Conservation (phyloP, 2,113 vertebrate species). For the Psilopogon haemacephalus region DNA sequence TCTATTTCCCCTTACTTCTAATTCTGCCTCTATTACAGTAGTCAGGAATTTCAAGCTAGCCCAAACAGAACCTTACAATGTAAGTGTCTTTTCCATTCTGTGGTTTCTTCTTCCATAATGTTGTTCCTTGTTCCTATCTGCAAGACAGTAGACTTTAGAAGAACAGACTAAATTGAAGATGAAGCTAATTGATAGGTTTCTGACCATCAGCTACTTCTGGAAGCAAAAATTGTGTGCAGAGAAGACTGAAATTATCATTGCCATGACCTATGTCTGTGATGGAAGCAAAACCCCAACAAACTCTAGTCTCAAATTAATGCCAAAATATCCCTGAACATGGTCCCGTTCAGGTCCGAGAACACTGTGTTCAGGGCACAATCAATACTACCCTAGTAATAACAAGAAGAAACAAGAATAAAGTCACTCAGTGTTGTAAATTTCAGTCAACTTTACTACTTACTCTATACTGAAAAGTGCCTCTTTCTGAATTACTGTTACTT, state of each 20-base stretch:
- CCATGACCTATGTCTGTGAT: not conserved
- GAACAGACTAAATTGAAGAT: not conserved
- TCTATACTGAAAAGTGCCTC: not conserved
- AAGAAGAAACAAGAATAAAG: slow-evolving; percentile 45
- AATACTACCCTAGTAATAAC: slow-evolving; percentile 66
- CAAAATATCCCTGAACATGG: slow-evolving; percentile 78
- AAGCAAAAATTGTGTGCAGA: not conserved
- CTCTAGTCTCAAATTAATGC: slow-evolving; percentile 72
- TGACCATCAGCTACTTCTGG: not conserved
- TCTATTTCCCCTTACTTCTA: not conserved
- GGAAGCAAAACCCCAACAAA: slow-evolving; percentile 66
- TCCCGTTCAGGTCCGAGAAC: slow-evolving; percentile 55
- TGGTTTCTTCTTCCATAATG: not conserved
- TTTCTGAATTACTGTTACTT: not conserved
- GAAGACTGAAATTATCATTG: slow-evolving; percentile 3
- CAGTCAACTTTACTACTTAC: not conserved
- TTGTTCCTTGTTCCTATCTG: not conserved
- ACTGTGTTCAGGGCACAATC: slow-evolving; percentile 69
- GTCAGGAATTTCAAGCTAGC: not conserved
- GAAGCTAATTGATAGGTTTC: slow-evolving; percentile 5
- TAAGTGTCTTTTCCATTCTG: not conserved
- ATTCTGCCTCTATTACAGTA: not conserved
- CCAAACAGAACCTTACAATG: not conserved
- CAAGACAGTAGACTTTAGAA: not conserved
- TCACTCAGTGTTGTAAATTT: not conserved